Percentiles rank a stretch among this genome's conserved stretches.
phyloP scores from a whole-genome alignment of 2,888 invertebrate genomes.

The Gisinianus flammeolus region DNA sequence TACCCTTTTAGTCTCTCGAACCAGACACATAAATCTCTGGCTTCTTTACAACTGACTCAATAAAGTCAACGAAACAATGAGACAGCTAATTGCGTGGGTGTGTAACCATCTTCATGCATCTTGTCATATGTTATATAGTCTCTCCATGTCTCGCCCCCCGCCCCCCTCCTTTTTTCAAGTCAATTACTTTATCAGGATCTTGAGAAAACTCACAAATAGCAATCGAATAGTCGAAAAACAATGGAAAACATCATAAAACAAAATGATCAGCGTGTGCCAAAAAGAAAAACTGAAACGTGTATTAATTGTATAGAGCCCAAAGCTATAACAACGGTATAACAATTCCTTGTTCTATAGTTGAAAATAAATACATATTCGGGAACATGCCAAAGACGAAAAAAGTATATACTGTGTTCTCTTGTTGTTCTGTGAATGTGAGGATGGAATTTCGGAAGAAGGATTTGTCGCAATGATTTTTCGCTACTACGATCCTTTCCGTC shows the following conservation, averaged over 20 bases:
- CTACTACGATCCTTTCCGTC: background rate
- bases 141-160: background rate
- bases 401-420: no score
- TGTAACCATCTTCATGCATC: background rate
- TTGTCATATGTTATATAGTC: no score
- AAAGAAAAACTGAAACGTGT: no score
- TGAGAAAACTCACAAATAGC: no score
- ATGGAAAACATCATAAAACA: no score
- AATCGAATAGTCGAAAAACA: no score
- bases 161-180: background rate
- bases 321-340: no score
- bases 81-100: slow-evolving; percentile 29
- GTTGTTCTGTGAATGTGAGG: background rate
- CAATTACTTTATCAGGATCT: background rate
- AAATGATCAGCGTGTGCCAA: no score
- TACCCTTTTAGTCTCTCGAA: slow-evolving; percentile 34
- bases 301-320: no score
- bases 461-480: slow-evolving; percentile 30
- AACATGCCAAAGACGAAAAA: no score
- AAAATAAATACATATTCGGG: no score
- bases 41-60: slow-evolving; percentile 13
- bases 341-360: no score
- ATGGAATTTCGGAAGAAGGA: slow-evolving; percentile 4
- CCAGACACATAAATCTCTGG: slow-evolving; percentile 34
- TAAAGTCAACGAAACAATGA: slow-evolving; percentile 28